Evolutionary conservation across 1,140 invertebrate genomes (phyloP), one percentile per base, ranked within the genome.

Genomic region (Pissodes strobi): DNA sequence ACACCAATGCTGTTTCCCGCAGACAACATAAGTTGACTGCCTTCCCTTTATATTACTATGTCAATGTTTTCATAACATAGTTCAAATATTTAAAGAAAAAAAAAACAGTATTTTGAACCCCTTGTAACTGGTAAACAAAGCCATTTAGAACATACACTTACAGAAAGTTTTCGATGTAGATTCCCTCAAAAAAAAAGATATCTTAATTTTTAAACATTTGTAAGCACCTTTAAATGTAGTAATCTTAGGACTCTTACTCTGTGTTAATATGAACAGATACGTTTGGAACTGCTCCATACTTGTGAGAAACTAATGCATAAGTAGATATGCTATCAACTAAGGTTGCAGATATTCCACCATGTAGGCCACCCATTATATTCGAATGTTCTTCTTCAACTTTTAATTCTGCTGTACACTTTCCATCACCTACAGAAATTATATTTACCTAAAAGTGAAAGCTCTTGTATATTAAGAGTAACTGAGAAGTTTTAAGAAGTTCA

Each of bases 261-360:
- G 93, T 81, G 74, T 86, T 84, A 8, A 94, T 74, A 73, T 93
- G 85, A n/a, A 94, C 86, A n/a, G 90, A 91, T 17, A 88, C 85
- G 52, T 91, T 89, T 53, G 87, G 80, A 23, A 78, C 74, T 8
- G 13, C 38, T 64, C 83, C 78, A 43, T 79, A 80, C 13, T 85
- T 84, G 58, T 85, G 79, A 0, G 89, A 87, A 71, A 90, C 84
- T 1, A 95, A 70, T 1, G 91, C 93, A 75, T 89, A 86, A 0
- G 91, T 91, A 3, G 94, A 95, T 10, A 95, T 77, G 56, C 84
- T 82, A 79, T 97, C 94, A 10, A 97, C 86, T 15, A 96, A 72
- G 3, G 91, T 90, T 10, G 89, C 87, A 8, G 89, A 92, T 63
- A 91, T 86, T 12, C 93, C 94, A 38, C 94, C 94, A 80, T 97